These are phyloP conservation scores for Plusia festucae DNA, from an alignment of 2,888 invertebrate species.

Conservation along the genomic window DNA sequence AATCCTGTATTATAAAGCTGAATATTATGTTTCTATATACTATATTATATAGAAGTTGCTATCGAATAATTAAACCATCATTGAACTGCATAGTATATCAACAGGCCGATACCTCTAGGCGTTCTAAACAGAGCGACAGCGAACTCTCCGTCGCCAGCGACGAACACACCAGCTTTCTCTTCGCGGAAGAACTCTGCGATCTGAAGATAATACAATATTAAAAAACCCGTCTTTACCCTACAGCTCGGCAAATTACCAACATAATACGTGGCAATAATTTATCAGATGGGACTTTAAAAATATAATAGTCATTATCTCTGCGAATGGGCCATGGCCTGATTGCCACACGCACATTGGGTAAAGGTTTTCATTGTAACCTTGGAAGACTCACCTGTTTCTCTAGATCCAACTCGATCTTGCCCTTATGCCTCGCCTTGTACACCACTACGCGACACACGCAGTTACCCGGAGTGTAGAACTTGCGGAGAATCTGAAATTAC, in stretches of 20 bases:
- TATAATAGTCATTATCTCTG: no score
- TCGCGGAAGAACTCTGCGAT: conserved; percentile 89
- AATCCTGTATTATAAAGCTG: no score
- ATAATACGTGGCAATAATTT: no score
- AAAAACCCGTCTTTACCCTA: no score
- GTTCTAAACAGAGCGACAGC: conserved; percentile 87
- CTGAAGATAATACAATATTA: conserved; percentile 54
- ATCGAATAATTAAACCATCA: no score
- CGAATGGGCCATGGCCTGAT: no score
- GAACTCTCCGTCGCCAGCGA: conserved; percentile 85
- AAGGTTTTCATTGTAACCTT: no score
- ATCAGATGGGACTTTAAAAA: no score
- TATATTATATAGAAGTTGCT: no score
- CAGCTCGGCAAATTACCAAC: not conserved
- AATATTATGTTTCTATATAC: no score
- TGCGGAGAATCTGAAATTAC: conserved; percentile 78
- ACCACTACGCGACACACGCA: conserved; percentile 84
- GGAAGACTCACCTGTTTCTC: conserved; percentile 74
- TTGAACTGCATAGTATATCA: no score
- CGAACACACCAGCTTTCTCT: conserved; percentile 88
- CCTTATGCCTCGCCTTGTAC: conserved; percentile 76
- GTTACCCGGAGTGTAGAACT: conserved; percentile 88
- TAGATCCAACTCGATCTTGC: conserved; percentile 69
- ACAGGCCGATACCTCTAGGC: conserved; percentile 70
- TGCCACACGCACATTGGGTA: no score